Base-by-base conservation (phyloP, 37 sponge, comb jelly and placozoan genomes). In the Hormiphora californensis region DNA sequence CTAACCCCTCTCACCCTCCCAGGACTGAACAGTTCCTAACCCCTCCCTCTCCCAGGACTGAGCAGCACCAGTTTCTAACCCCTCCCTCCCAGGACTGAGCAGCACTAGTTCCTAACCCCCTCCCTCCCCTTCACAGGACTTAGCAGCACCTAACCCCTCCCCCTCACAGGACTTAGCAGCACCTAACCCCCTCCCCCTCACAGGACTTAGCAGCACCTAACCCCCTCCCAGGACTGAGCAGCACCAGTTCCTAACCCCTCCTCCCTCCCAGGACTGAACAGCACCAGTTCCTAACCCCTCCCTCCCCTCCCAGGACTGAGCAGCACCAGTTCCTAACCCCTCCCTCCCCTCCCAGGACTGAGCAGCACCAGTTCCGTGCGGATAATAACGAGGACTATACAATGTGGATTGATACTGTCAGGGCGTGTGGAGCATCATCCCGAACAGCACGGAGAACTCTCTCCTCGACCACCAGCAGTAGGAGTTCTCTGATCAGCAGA, bases 371-470 rank as follows among this genome's bases (percentile, higher is more conserved):
- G 28, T 73, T 73, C 27, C 41, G 81, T 8, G 81, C 81, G 21
- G 81, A 73, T 11, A 73, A 19, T 15, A 73, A 73, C 81, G 39
- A 73, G 81, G 81, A 73, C 23, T 73, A 73, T 46, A 73, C 81
- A 15, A n/a, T 73, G 22, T 73, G 81, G 81, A 73, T 73, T 43
- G 81, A 73, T 46, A 73, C 81, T 21, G 81, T 73, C 46, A 43
- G 81, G 28, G 81, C 81, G n/a, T 73, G 81, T 19, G 81, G 81
- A n/a, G 81, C 81, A 0, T 73, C 81, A 4, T 73, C 81, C 5
- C 81, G 81, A 22, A 36, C 81, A 33, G 38, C 81, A 2, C 81
- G 81, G 27, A 43, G 81, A n/a, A 73, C 81, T 3, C 81, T 73
- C 81, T 73, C 61, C 61, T 57, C 81, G 46, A 73, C 81, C 22